These are phyloP conservation scores for Recurvirostra avosetta DNA, from an alignment of 2,113 vertebrate species.

Conservation along the genomic window DNA sequence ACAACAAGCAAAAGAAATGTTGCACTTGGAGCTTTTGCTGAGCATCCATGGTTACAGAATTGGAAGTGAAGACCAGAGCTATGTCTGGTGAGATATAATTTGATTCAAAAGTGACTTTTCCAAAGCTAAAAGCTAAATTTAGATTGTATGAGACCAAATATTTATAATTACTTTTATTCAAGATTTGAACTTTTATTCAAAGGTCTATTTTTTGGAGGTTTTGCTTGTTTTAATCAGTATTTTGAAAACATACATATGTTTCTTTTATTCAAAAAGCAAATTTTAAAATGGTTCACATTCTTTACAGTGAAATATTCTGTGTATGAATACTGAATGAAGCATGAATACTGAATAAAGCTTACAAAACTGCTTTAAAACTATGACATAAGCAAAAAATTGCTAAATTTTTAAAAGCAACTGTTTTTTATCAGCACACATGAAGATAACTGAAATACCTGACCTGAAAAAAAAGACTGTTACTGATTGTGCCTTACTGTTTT, in stretches of 20 bases:
- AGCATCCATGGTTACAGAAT: background rate
- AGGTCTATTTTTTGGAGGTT: background rate
- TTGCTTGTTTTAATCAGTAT: background rate
- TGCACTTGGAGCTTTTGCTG: background rate
- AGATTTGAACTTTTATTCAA: background rate
- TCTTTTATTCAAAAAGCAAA: background rate
- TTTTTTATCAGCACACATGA: fast-evolving
- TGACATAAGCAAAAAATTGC: background rate
- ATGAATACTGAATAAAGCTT: background rate
- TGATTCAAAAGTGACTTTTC: background rate
- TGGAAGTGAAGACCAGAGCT: background rate
- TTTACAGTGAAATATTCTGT: background rate
- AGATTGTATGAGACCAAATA: background rate
- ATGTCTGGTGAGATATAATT: background rate
- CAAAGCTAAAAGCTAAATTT: background rate
- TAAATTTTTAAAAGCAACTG: background rate
- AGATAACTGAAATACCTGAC: background rate
- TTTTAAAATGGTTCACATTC: background rate
- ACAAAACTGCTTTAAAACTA: background rate
- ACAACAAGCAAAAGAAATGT: background rate
- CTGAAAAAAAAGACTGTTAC: background rate
- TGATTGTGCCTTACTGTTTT: background rate
- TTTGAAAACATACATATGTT: background rate
- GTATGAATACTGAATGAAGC: background rate
- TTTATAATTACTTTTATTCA: background rate